Evolutionary conservation across 30 jellyfish, hydroid and myxozoan genomes (phyloP), one percentile per base, ranked within the genome.

Genomic region (Cassiopea xamachana): DNA sequence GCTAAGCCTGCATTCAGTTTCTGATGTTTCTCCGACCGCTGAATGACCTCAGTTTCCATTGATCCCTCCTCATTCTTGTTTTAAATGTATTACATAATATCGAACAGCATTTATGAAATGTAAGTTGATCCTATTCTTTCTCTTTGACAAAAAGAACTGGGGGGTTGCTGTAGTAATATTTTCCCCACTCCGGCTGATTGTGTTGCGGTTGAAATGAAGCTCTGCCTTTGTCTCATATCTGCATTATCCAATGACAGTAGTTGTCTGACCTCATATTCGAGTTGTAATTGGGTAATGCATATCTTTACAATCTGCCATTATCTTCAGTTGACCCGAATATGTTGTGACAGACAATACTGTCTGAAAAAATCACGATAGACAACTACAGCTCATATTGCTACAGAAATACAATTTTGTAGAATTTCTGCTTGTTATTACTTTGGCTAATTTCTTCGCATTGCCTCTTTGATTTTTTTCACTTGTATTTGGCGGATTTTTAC

Each of bases 181-280:
- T 10, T 6, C 64, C 64, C 12, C 64, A 10, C 12, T 55, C 12
- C 64, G 7, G 12, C 12, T 55, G 64, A 10, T 55, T 3, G 64
- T 55, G 64, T 55, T 55, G 7, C 64, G 12, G 7, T 55, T 55
- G 10, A 6, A 55, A 10, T 55, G 12, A 64, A 4, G 6, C 15
- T 4, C 15, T 64, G 43, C 74, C 74, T 64, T 64, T 64, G 74
- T 64, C 74, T 71, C 7, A 7, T 2, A 71, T 17, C 51, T 71
- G 15, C 58, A 18, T 71, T 5, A 19, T 1, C 39, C 14, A 19
- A 12, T 4, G 39, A 71, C 51, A 71, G 80, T 16, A 71, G 27
- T 55, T 71, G 80, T 71, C 80, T 71, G 80, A 71, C 80, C 80
- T 19, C 80, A 71, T 51, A 71, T 71, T 17, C 27, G n/a, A 18